These are phyloP conservation scores for Isurus oxyrinchus DNA, from an alignment of 2,113 vertebrate genomes.

Conservation along the genomic window DNA sequence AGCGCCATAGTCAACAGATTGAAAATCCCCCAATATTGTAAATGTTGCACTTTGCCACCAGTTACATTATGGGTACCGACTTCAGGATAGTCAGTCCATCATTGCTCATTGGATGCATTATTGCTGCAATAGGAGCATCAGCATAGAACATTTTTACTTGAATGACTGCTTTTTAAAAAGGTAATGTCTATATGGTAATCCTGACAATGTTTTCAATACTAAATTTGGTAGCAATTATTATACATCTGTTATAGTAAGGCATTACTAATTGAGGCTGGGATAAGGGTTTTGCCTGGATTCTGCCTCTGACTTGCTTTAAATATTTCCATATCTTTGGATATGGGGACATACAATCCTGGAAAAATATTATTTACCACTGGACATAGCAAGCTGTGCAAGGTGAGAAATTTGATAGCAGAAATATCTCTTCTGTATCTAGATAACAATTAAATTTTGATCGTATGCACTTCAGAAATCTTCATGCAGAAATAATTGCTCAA, in stretches of 20 bases:
- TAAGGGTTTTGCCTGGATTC: neutral
- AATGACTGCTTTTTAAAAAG: neutral
- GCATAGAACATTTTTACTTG: neutral
- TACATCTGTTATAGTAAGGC: neutral
- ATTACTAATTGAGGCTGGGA: neutral
- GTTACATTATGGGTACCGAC: neutral
- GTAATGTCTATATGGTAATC: neutral
- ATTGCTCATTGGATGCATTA: neutral
- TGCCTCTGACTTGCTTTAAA: neutral
- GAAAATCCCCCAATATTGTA: neutral
- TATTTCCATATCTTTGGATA: neutral
- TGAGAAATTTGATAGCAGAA: neutral
- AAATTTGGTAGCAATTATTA: neutral
- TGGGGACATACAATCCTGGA: neutral
- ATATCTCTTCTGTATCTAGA: neutral
- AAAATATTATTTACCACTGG: neutral
- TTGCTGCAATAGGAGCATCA: neutral
- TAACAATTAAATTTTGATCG: neutral
- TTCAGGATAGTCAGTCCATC: neutral
- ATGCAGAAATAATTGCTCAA: neutral
- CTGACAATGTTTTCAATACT: neutral
- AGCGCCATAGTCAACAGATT: neutral
- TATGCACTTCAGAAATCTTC: neutral
- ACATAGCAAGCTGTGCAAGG: neutral
- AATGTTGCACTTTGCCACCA: neutral